phyloP scores from a whole-genome alignment of 2,797 vertebrate genomes.

The Pitangus sulphuratus region DNA sequence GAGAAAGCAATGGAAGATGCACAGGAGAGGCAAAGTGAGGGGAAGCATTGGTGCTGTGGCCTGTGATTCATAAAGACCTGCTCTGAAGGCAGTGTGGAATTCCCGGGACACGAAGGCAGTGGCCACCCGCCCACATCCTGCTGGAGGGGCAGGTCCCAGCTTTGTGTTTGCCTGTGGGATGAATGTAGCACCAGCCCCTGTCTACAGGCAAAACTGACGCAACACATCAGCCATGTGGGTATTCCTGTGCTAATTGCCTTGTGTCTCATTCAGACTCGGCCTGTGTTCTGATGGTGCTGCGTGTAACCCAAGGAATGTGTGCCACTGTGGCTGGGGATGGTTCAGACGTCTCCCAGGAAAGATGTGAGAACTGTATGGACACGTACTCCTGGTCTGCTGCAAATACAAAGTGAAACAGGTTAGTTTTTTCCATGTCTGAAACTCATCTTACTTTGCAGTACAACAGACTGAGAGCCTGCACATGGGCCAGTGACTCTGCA shows the following conservation, averaged over 20 bases:
- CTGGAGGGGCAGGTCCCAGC: neutral
- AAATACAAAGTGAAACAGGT: neutral
- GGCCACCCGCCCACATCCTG: neutral
- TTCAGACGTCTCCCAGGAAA: neutral
- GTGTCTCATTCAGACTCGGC: neutral
- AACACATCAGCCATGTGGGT: neutral
- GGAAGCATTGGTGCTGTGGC: neutral
- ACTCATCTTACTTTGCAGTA: neutral
- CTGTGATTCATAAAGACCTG: neutral
- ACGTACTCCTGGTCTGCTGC: neutral
- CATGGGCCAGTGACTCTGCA: neutral
- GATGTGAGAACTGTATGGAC: neutral
- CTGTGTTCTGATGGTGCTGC: neutral
- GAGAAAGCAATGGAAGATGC: neutral
- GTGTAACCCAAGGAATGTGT: neutral
- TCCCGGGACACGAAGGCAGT: fast-evolving
- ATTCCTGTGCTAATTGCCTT: neutral
- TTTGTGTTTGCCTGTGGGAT: neutral
- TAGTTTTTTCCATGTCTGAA: neutral
- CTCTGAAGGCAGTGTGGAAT: neutral
- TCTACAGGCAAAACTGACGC: neutral
- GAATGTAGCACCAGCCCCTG: neutral
- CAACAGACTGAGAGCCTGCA: neutral
- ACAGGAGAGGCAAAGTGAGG: neutral
- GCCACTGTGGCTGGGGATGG: neutral